Evolutionary conservation across 2,113 vertebrate species (phyloP), one percentile per base, ranked within the genome.

Genomic region (Scatophagus argus): DNA sequence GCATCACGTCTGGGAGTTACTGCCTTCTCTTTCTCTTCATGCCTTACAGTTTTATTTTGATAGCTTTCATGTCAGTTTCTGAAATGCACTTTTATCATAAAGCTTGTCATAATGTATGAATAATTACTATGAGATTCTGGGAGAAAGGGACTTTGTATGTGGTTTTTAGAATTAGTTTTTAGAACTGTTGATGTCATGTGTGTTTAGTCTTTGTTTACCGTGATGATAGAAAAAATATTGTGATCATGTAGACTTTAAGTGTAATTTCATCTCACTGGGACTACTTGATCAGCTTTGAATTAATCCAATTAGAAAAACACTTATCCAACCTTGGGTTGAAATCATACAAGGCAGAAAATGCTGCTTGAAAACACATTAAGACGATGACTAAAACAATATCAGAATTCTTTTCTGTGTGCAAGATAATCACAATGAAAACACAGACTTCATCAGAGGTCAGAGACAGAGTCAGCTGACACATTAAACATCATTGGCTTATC

Each of bases 401-500:
- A 83, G 54, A 79, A 65, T 21, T 9, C 34, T 58, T 62, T 32
- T 62, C 38, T 64, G 23, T 44, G 41, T 72, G 56, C 23, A 10
- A 69, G 38, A 62, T 66, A 79, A 78, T 80, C 77, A 46, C 38
- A 77, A 44, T 77, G 67, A 69, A 79, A 89, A 71, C 61, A 61
- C 1, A 29, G 56, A 84, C 81, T 80, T 66, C 47, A 83, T 71
- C 34, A 59, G 27, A 72, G 79, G 87, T 81, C 71, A 80, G 44
- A 43, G 25, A 29, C n/a, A n/a, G 69, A 74, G 49, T 65, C 70
- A 82, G 44, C 23, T 36, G 49, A 74, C 73, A 81, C 79, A 31
- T 74, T 56, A 49, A 52, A 83, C 51, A 63, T 55, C 62, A 72
- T 41, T 73, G 44, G 49, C 81, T 90, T 80, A 82, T 87, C 82